phyloP scores from a whole-genome alignment of 2,888 invertebrate genomes.

The Andrena minutula region DNA sequence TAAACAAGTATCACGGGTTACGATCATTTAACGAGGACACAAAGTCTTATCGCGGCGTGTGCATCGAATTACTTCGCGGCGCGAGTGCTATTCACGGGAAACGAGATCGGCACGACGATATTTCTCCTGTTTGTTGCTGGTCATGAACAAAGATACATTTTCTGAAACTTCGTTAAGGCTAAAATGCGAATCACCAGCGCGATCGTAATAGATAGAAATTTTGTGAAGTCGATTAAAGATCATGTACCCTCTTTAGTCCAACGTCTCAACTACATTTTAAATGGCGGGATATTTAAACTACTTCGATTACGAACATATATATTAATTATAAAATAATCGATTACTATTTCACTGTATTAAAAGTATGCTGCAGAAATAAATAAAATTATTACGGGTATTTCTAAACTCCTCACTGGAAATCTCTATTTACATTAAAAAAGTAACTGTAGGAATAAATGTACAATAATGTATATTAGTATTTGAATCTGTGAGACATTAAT shows the following conservation, averaged over 20 bases:
- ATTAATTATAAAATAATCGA: neutral
- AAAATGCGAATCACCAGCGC: constrained; percentile 38
- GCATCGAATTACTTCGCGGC: constrained; percentile 20
- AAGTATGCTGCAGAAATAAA: neutral
- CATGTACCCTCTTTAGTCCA: constrained; percentile 46
- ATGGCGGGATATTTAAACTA: constrained; percentile 52
- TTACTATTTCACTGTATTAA: neutral
- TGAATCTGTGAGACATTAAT: neutral
- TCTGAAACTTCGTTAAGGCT: constrained; percentile 53
- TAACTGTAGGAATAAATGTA: neutral
- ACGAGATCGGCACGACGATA: constrained; percentile 28
- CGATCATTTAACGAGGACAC: constrained; percentile 37
- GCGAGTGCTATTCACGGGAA: constrained; percentile 30
- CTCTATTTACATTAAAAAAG: neutral
- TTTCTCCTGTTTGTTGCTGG: constrained; percentile 57
- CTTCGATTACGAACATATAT: neutral
- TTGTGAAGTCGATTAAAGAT: constrained; percentile 49
- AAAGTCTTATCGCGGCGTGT: constrained; percentile 21
- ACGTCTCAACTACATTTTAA: constrained; percentile 46
- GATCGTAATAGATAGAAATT: constrained; percentile 41
- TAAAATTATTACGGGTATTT: neutral
- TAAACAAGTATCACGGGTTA: constrained; percentile 38
- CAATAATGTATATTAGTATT: neutral
- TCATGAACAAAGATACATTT: constrained; percentile 62
- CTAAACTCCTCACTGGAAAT: neutral